A percentile compares a stretch with the other conserved stretches of the same genome.
These are phyloP conservation scores for Halichoeres trimaculatus DNA, from an alignment of 2,113 vertebrate genomes.

Conservation along the genomic window DNA sequence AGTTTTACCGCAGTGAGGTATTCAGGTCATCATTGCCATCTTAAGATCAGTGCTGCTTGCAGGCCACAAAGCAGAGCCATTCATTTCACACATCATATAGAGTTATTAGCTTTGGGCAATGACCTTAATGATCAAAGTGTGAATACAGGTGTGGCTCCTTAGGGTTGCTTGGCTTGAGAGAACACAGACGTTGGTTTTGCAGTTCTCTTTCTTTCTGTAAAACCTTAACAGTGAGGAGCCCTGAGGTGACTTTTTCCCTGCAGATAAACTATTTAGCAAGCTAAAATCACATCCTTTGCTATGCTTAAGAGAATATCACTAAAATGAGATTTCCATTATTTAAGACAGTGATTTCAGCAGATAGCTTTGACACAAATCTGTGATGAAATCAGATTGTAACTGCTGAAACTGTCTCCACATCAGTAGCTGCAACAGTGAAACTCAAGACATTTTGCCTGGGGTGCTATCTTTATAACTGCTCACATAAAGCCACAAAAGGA, in stretches of 20 bases:
- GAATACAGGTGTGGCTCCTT: background rate
- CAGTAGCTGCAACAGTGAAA: background rate
- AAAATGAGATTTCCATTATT: background rate
- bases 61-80: background rate
- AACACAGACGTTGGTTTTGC: background rate
- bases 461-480: background rate
- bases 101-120: background rate
- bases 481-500: conserved; percentile 1
- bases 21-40: background rate
- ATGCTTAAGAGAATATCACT: background rate
- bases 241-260: background rate
- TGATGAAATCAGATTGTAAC: conserved; percentile 62
- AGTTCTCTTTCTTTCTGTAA: background rate
- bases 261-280: background rate
- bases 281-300: background rate
- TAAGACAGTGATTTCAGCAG: conserved; percentile 14
- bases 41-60: background rate
- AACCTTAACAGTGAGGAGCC: background rate
- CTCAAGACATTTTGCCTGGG: background rate
- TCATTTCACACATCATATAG: background rate
- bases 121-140: conserved; percentile 7
- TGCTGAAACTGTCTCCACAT: conserved; percentile 35
- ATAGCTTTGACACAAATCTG: conserved; percentile 21
- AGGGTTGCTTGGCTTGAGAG: background rate
- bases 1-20: too few species aligned